These are phyloP conservation scores for Erythrocebus patas DNA, from an alignment of 2,113 vertebrate species.

Conservation along the genomic window DNA sequence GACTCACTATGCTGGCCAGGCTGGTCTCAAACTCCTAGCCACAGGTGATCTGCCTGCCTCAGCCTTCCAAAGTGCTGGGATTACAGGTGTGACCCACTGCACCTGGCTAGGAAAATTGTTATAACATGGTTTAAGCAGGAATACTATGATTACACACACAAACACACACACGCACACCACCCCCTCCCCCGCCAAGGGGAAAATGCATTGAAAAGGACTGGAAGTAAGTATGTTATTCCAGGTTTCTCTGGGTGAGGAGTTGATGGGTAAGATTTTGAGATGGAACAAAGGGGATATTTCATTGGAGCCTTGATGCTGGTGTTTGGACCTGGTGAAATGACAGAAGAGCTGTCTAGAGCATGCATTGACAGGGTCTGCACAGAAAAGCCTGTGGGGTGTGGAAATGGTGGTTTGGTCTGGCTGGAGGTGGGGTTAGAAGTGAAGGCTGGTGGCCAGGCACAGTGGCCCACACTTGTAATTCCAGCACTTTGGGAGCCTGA, in stretches of 20 bases:
- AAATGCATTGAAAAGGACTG: not conserved
- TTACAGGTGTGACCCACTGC: too few relatives aligned
- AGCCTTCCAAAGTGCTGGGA: too few relatives aligned
- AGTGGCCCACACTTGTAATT: too few relatives aligned
- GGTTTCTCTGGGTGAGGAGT: not conserved
- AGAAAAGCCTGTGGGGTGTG: rapidly evolving
- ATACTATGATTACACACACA: not conserved
- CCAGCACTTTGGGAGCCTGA: too few relatives aligned
- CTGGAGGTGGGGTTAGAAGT: not conserved
- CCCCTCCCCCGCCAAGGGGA: too few relatives aligned
- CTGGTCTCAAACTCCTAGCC: too few relatives aligned
- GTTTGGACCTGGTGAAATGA: too few relatives aligned
- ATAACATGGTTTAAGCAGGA: not conserved
- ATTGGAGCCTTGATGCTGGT: not conserved
- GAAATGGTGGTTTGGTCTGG: not conserved
- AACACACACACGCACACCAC: too few relatives aligned
- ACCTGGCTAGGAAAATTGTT: not conserved
- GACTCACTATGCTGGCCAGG: too few relatives aligned
- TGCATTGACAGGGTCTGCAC: rapidly evolving
- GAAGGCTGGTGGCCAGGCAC: not conserved
- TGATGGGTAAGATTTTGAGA: not conserved
- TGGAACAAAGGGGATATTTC: not conserved
- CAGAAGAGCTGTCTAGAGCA: not conserved
- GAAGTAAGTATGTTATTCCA: not conserved
- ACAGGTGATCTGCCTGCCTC: too few relatives aligned